These are phyloP conservation scores for Melierax canorus DNA, from an alignment of 2,113 vertebrate species.

Conservation along the genomic window DNA sequence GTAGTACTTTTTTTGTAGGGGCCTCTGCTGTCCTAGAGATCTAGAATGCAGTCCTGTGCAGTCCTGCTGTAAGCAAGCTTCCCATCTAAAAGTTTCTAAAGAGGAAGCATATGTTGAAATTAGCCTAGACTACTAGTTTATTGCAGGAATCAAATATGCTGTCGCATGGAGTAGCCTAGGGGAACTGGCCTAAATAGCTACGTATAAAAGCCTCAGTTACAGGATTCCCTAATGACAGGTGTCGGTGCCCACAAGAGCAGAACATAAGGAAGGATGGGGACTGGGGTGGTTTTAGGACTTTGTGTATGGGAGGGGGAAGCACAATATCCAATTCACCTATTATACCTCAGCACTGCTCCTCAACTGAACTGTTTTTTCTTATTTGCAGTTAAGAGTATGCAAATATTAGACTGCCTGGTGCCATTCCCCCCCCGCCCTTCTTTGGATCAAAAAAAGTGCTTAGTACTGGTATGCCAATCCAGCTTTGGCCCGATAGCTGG, in stretches of 20 bases:
- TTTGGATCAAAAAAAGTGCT: background rate
- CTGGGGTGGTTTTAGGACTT: background rate
- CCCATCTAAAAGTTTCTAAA: background rate
- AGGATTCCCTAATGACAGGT: background rate
- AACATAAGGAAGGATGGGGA: background rate
- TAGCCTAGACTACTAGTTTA: background rate
- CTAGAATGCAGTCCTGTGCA: background rate
- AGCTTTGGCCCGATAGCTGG: background rate
- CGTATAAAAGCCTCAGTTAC: background rate
- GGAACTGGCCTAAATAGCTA: background rate
- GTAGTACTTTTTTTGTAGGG: background rate
- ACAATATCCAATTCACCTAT: background rate
- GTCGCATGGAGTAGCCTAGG: fast-evolving
- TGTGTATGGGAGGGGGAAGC: background rate
- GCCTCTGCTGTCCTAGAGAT: background rate
- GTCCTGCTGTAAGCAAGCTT: background rate
- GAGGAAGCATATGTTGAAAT: background rate
- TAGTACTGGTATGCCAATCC: constrained; percentile 26
- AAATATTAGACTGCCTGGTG: background rate
- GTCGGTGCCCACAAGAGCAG: background rate
- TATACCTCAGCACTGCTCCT: background rate
- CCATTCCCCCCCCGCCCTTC: no score
- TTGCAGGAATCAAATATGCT: background rate
- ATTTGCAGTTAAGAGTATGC: background rate
- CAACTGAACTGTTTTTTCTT: background rate